Conservation (phyloP, 2,888 invertebrate species). For the Callinectes sapidus region DNA sequence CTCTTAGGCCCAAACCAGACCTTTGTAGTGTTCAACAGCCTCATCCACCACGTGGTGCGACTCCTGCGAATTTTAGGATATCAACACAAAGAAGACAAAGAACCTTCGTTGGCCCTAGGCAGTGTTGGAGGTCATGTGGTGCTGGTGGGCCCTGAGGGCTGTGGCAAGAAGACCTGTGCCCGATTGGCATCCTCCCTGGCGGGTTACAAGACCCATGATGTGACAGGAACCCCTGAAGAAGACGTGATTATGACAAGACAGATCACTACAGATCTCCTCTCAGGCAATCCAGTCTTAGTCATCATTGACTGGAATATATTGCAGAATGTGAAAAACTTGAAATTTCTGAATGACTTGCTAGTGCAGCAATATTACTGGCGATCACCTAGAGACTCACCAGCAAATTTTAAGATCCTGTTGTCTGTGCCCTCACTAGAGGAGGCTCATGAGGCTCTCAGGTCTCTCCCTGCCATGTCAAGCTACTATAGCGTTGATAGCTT, state of each 20-base stretch:
- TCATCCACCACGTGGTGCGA: constrained; percentile 52
- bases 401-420: constrained; percentile 42
- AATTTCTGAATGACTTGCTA: constrained; percentile 56
- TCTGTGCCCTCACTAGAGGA: constrained; percentile 57
- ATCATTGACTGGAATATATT: constrained; percentile 65
- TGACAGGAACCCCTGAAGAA: constrained; percentile 56
- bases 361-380: constrained; percentile 45
- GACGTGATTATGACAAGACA: constrained; percentile 1
- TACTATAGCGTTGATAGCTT: constrained; percentile 61
- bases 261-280: constrained; percentile 32
- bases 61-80: constrained; percentile 48
- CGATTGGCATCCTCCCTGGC: constrained; percentile 56
- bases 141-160: constrained; percentile 61
- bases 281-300: constrained; percentile 42
- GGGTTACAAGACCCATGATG: constrained; percentile 46
- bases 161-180: constrained; percentile 67
- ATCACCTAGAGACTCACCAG: background rate
- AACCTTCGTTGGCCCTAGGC: constrained; percentile 8
- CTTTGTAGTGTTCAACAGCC: constrained; percentile 51
- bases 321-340: constrained; percentile 51
- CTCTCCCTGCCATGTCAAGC: constrained; percentile 57
- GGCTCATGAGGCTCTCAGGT: constrained; percentile 51
- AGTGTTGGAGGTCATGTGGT: constrained; percentile 64
- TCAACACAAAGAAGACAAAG: background rate
- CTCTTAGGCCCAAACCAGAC: constrained; percentile 42